These are phyloP conservation scores for Rissa tridactyla DNA, from an alignment of 2,113 vertebrate genomes.

Conservation along the genomic window DNA sequence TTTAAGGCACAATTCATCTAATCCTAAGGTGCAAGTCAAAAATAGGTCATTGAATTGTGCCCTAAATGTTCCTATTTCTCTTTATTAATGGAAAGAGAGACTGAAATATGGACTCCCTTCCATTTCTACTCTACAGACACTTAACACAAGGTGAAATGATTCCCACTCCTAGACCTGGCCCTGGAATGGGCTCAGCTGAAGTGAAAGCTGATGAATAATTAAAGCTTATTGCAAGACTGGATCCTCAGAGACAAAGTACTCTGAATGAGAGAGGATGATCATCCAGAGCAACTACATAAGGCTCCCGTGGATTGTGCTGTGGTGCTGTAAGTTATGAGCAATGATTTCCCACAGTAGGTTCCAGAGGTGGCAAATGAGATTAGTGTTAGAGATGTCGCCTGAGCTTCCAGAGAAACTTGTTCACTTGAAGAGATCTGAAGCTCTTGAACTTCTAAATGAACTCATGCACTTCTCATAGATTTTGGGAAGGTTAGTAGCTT, in stretches of 20 bases:
- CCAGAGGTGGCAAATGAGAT: not conserved
- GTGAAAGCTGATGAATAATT: constrained; percentile 8
- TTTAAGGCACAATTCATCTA: constrained; percentile 35
- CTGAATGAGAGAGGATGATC: not conserved
- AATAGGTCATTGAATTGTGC: not conserved
- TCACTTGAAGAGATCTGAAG: not conserved
- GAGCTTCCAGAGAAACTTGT: not conserved
- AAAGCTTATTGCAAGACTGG: not conserved
- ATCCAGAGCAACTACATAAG: not conserved
- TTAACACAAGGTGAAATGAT: not conserved
- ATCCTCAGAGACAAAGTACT: not conserved
- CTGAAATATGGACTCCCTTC: not conserved
- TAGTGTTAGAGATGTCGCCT: not conserved
- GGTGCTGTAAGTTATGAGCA: not conserved
- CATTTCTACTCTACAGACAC: not conserved
- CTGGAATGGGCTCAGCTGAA: not conserved
- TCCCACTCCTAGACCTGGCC: not conserved
- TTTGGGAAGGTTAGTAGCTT: not conserved
- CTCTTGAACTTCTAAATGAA: not conserved
- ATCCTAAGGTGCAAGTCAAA: constrained; percentile 9
- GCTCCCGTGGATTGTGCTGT: not conserved
- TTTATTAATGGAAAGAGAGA: not conserved
- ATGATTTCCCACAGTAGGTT: not conserved
- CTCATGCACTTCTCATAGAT: not conserved
- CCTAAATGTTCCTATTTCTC: not conserved